Evolutionary conservation across 2,888 invertebrate genomes (phyloP), one percentile per base, ranked within the genome.

Genomic region (Sepiola atlantica): DNA sequence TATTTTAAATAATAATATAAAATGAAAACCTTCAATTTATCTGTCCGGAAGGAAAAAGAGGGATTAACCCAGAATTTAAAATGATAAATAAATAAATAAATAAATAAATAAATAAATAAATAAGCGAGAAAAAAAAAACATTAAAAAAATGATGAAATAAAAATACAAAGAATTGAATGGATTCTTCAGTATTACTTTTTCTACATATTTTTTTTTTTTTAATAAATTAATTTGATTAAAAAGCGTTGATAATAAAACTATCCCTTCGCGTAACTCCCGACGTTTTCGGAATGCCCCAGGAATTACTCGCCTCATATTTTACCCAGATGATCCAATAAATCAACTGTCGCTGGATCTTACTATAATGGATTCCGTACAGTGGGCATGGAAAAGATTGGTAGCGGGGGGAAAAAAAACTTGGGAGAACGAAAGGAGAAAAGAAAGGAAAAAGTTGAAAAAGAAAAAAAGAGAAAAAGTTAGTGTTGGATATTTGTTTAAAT

Each of bases 121-220:
- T 20, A 55, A 55, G 14, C 2, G 21, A 55, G 14, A 55, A 12
- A 61, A 77, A 77, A 77, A 32, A 12, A 61, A 28, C 1, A 28
- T 21, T 16, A n/a, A 14, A n/a, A 77, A 77, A 77, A 77, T n/a
- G 16, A 8, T 45, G 14, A 18, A n/a, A 14, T n/a, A n/a, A 77
- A 77, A 77, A 77, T 61, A 61, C 24, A 32, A 77, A 10, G n/a
- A n/a, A 77, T 14, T n/a, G 77, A n/a, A 77, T n/a, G 77, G n/a
- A 77, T 77, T 77, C 77, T 77, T 77, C n/a, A n/a, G n/a, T n/a
- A n/a, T 77, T 77, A n/a, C n/a, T 77, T n/a, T 77, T n/a, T n/a
- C n/a, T 77, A n/a, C 12, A 12, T 2, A 8, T 45, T 45, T 45
- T 45, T 45, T 45, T 45, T 45, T 77, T 77, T n/a, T n/a, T n/a